phyloP scores from a whole-genome alignment of 2,797 vertebrate genomes.

The Pristis pectinata region DNA sequence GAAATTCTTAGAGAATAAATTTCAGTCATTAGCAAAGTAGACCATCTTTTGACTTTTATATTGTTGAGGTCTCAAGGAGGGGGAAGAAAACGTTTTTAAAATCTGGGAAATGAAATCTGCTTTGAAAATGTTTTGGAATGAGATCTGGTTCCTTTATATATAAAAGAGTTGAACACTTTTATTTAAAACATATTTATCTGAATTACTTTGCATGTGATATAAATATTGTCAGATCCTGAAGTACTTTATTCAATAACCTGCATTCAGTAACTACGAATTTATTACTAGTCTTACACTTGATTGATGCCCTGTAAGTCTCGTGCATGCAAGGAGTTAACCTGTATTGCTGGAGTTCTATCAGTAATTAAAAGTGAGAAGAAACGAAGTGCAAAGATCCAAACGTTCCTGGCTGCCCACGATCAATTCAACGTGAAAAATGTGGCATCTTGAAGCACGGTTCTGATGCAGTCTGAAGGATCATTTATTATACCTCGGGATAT shows the following conservation, averaged over 20 bases:
- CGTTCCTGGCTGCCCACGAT: not conserved
- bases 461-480: constrained; percentile 43
- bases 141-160: not conserved
- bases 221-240: not conserved
- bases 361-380: constrained; percentile 4
- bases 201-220: not conserved
- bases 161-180: not conserved
- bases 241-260: not conserved
- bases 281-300: not conserved
- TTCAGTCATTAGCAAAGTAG: too few relatives aligned
- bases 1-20: not conserved
- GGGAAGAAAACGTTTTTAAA: not conserved
- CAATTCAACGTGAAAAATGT: constrained; percentile 20
- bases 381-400: not conserved
- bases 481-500: constrained; percentile 16
- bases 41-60: not conserved
- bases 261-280: not conserved
- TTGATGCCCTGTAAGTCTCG: not conserved
- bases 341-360: constrained; percentile 43
- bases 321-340: constrained; percentile 34
- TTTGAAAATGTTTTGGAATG: not conserved
- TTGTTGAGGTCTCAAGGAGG: not conserved
- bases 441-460: not conserved
- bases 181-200: not conserved
- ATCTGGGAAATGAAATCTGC: not conserved